Conservation (phyloP, 2,797 vertebrate species). For the Fistularia tabacaria region DNA sequence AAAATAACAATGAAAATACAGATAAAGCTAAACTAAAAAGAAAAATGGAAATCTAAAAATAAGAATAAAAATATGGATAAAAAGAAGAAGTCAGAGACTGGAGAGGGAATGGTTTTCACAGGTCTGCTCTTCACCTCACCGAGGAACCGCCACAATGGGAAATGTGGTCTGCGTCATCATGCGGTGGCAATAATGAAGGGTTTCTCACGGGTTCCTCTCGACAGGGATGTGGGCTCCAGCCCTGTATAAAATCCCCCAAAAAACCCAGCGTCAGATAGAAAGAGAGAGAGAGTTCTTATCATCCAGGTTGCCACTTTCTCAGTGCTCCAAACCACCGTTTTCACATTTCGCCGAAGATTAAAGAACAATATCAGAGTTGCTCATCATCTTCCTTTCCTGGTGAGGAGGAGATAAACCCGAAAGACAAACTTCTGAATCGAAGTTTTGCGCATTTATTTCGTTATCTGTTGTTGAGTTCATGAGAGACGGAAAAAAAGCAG, state of each 20-base stretch:
- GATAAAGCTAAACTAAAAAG: too few species aligned
- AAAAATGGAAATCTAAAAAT: too few species aligned
- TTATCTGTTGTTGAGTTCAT: too few species aligned
- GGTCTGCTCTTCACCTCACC: conserved; percentile 6
- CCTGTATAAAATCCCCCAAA: neutral
- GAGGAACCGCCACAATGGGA: too few species aligned
- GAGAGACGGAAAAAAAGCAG: too few species aligned
- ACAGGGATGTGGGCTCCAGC: conserved; percentile 52
- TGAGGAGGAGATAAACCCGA: neutral
- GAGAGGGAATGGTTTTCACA: conserved; percentile 60
- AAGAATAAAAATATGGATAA: too few species aligned
- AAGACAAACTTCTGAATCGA: neutral
- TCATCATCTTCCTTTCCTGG: neutral
- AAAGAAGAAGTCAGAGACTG: too few species aligned
- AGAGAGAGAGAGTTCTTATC: conserved; percentile 20
- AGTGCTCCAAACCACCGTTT: conserved; percentile 24
- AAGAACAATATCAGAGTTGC: conserved; percentile 32
- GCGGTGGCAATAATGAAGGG: neutral
- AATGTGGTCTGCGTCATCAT: too few species aligned
- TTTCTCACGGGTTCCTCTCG: conserved; percentile 35
- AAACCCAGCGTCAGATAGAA: conserved; percentile 25
- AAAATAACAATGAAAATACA: too few species aligned
- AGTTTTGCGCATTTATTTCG: neutral
- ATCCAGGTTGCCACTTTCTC: conserved; percentile 33
- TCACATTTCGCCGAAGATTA: conserved; percentile 22